Base-by-base conservation (phyloP, 2,797 vertebrate species). In the Balearica regulorum region DNA sequence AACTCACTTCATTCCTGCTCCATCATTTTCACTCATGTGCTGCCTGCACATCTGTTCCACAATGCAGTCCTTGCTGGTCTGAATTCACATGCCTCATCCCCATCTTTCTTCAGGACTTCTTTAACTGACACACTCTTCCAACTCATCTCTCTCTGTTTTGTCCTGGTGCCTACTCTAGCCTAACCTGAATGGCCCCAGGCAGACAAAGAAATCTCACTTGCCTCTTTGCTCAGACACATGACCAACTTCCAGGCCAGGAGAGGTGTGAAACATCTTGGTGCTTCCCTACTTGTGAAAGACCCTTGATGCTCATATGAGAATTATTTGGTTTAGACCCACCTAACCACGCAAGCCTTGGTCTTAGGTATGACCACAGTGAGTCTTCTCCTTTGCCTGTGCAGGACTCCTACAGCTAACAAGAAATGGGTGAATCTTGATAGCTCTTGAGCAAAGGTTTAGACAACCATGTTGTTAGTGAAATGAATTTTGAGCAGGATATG, bases 401-500 rank as follows among this genome's bases (percentile, higher is more conserved):
- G 62, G 19, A 65, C 11, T 89, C 29, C 21, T 54, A 49, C 5
- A 73, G 10, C 37, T n/a, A 55, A 29, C 29, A 76, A 62, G 35
- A 83, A 81, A 69, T 26, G 9, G 2, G 12, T 71, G 62, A 69
- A 58, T 7, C 48, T 72, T 68, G 35, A 29, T 35, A 92, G 46
- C 11, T 28, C 26, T 55, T 76, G 35, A 79, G 25, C 39, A 62
- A 76, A 62, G 8, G 2, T 24, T 4, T 58, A 65, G 26, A 72
- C 10, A 57, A 3, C n/a, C 1, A 0, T n/a, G 13, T 19, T 60
- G 37, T 5, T 8, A 81, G 20, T 25, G 37, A 37, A 20, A 57
- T 77, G 48, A 88, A 60, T 29, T 91, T 60, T 48, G 31, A 29
- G 18, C 10, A 71, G 28, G 68, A 75, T 46, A 31, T n/a, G 3